Percentiles rank a stretch among this genome's conserved stretches.
Conservation (phyloP, 2,797 vertebrate genomes). For the Pitangus sulphuratus region DNA sequence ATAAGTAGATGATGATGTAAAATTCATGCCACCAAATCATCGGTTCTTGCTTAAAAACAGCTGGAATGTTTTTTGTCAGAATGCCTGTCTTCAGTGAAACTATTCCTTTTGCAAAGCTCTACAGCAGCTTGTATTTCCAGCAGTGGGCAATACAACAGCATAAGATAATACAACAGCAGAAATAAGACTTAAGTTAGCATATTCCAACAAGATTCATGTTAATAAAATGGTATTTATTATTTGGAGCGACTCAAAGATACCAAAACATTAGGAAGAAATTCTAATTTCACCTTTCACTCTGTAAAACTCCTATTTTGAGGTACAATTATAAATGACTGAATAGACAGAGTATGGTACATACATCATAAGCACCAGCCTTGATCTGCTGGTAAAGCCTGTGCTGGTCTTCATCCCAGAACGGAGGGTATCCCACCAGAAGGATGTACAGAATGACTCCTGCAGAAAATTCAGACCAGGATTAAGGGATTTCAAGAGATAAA, state of each 20-base stretch:
- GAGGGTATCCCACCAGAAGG: slow-evolving; percentile 94
- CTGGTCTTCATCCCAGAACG: slow-evolving; percentile 98
- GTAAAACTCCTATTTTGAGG: background rate
- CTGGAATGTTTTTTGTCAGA: background rate
- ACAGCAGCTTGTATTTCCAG: background rate
- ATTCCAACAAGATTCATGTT: background rate
- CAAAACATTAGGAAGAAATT: background rate
- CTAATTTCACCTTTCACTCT: background rate
- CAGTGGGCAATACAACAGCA: background rate
- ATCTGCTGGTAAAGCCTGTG: slow-evolving; percentile 98
- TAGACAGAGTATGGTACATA: slow-evolving; percentile 67
- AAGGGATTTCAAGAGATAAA: slow-evolving; percentile 46
- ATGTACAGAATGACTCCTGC: slow-evolving; percentile 97
- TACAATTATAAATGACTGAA: background rate
- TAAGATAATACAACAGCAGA: background rate
- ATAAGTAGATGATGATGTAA: background rate
- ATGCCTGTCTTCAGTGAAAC: background rate
- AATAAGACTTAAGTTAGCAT: background rate
- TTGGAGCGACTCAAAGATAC: background rate
- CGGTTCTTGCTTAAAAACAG: background rate
- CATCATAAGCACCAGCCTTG: slow-evolving; percentile 96
- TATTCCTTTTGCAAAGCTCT: background rate
- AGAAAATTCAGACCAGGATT: slow-evolving; percentile 15
- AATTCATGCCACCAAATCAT: background rate
- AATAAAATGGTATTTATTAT: background rate